These are phyloP conservation scores for Parnassius smintheus DNA, from an alignment of 2,888 invertebrate genomes.

Conservation along the genomic window DNA sequence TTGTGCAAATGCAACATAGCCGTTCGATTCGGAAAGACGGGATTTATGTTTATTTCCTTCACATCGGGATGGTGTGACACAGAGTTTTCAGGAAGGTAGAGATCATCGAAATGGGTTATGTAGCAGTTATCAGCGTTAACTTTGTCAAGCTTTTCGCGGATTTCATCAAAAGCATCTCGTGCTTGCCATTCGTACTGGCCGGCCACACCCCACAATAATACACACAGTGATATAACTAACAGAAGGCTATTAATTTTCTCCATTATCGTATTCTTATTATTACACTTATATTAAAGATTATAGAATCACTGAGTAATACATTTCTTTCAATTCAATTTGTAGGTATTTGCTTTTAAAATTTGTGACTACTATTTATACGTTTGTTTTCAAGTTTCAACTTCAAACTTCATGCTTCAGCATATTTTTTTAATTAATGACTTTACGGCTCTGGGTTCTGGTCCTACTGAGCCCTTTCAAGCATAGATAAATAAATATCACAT, in stretches of 20 bases:
- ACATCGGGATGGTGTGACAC: conserved; percentile 96
- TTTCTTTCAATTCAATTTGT: conserved; percentile 11
- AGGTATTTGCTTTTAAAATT: conserved; percentile 1
- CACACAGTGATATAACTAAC: conserved; percentile 61
- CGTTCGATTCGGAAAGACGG: conserved; percentile 96
- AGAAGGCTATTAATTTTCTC: conserved; percentile 57
- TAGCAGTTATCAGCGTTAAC: conserved; percentile 94
- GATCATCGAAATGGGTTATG: conserved; percentile 90
- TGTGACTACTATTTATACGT: neutral
- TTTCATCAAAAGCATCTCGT: conserved; percentile 94
- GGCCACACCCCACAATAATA: conserved; percentile 83
- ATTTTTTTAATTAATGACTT: no score
- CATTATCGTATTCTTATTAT: conserved; percentile 48
- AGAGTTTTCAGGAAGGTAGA: conserved; percentile 90
- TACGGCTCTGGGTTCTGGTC: no score
- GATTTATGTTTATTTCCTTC: conserved; percentile 96
- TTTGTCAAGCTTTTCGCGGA: conserved; percentile 90
- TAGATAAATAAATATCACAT: no score
- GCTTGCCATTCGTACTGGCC: conserved; percentile 96
- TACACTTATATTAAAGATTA: conserved; percentile 21
- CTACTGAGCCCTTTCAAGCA: no score
- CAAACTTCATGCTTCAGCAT: no score
- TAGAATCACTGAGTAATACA: conserved; percentile 11
- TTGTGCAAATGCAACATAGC: conserved; percentile 96
- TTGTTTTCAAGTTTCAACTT: conserved; percentile 22